These are phyloP conservation scores for Opisthograptis luteolata DNA, from an alignment of 2,888 invertebrate species.

Conservation along the genomic window DNA sequence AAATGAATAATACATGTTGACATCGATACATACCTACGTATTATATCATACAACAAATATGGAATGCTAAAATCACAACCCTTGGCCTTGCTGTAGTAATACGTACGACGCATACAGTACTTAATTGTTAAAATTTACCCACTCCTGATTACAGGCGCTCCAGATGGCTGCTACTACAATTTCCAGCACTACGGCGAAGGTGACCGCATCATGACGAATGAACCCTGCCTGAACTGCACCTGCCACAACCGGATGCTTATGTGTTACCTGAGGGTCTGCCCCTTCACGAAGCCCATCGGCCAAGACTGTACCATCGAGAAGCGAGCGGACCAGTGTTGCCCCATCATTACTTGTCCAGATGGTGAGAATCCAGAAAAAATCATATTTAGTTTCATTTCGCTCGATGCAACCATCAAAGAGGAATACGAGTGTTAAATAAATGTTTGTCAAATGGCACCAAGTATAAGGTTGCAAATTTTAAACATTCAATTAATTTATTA, in stretches of 20 bases:
- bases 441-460: no score
- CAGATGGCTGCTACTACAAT: constrained; percentile 95
- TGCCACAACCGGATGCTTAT: constrained; percentile 97
- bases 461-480: no score
- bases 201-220: constrained; percentile 96
- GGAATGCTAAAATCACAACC: no score
- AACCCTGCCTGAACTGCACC: constrained; percentile 97
- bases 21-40: no score
- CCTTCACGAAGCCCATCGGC: constrained; percentile 96
- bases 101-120: no score
- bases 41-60: no score
- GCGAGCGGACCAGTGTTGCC: constrained; percentile 96
- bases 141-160: constrained; percentile 66
- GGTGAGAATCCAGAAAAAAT: constrained; percentile 79
- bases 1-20: no score
- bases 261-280: constrained; percentile 97
- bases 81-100: no score
- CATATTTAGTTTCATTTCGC: not conserved
- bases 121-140: not conserved
- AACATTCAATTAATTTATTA: no score
- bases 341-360: constrained; percentile 96
- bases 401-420: not conserved
- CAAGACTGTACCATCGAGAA: constrained; percentile 96
- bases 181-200: constrained; percentile 97
- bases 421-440: no score